Conservation (phyloP, 2,888 invertebrate genomes). For the Augochlorella aurata region DNA sequence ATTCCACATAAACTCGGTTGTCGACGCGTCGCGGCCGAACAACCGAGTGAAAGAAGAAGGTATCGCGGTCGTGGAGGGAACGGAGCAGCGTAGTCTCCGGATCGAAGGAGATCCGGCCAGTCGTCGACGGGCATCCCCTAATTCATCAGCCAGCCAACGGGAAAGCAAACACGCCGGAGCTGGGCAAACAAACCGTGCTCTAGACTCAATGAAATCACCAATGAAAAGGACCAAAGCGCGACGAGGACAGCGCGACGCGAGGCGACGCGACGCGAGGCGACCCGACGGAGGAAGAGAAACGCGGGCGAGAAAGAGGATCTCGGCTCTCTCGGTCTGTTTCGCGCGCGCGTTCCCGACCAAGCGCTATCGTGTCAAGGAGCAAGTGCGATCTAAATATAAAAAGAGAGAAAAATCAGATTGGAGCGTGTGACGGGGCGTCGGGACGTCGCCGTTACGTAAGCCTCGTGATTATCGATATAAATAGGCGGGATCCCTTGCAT, state of each 20-base stretch:
- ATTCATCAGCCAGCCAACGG: conserved; percentile 7
- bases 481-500: conserved; percentile 47
- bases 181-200: conserved; percentile 15
- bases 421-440: conserved; percentile 34
- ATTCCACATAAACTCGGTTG: background rate
- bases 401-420: conserved; percentile 30
- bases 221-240: conserved; percentile 9
- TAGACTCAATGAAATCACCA: background rate
- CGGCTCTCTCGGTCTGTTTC: too few species aligned
- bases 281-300: too few species aligned
- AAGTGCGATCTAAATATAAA: conserved; percentile 52
- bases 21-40: background rate
- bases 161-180: conserved; percentile 21
- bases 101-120: background rate
- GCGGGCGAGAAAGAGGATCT: background rate
- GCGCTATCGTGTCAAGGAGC: conserved; percentile 7
- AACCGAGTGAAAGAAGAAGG: background rate
- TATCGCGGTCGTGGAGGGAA: background rate
- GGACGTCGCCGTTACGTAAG: conserved; percentile 43
- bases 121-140: conserved; percentile 1
- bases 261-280: background rate
- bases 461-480: conserved; percentile 51
- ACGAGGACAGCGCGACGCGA: background rate
- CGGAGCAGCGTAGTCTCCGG: background rate
- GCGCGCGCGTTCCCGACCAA: background rate